A percentile compares a stretch with the other conserved stretches of the same genome.
Conservation (phyloP, 1,140 invertebrate genomes). For the Drosophila mojavensis region DNA sequence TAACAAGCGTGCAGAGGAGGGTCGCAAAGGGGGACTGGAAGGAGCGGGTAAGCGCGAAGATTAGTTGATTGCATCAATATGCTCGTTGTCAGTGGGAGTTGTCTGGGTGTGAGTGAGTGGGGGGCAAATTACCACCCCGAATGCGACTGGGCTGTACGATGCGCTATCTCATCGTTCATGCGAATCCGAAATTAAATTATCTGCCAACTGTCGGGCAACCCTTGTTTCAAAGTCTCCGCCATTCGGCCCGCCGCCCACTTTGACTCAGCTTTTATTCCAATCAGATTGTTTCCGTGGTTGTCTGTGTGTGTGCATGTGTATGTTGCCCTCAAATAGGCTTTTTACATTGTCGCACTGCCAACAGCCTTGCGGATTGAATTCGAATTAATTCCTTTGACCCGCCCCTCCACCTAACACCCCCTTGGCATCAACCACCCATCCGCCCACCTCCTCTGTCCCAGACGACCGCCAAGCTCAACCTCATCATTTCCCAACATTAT, state of each 20-base stretch:
- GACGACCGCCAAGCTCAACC: slow-evolving; percentile 16
- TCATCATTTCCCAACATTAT: slow-evolving; percentile 53
- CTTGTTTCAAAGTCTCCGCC: slow-evolving; percentile 67
- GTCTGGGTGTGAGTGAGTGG: background rate
- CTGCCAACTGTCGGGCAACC: slow-evolving; percentile 78
- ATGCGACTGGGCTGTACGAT: slow-evolving; percentile 16
- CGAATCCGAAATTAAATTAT: slow-evolving; percentile 84
- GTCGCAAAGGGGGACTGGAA: slow-evolving; percentile 9
- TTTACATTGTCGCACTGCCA: slow-evolving; percentile 75
- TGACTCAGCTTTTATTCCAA: slow-evolving; percentile 72
- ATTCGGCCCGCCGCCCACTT: background rate
- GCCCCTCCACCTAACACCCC: slow-evolving; percentile 50
- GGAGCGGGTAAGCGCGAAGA: slow-evolving; percentile 75
- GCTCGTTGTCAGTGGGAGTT: slow-evolving; percentile 58
- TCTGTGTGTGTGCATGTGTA: slow-evolving; percentile 22
- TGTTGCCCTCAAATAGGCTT: slow-evolving; percentile 74
- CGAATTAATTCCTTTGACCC: slow-evolving; percentile 84
- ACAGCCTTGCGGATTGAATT: slow-evolving; percentile 80
- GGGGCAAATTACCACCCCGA: slow-evolving; percentile 17
- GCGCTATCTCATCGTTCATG: slow-evolving; percentile 79
- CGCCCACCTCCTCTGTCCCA: background rate
- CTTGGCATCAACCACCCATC: background rate
- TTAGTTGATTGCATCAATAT: slow-evolving; percentile 84
- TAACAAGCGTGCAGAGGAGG: slow-evolving; percentile 1
- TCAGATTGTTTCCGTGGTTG: slow-evolving; percentile 83